phyloP scores from a whole-genome alignment of 2,113 vertebrate species.

The Tautogolabrus adspersus region DNA sequence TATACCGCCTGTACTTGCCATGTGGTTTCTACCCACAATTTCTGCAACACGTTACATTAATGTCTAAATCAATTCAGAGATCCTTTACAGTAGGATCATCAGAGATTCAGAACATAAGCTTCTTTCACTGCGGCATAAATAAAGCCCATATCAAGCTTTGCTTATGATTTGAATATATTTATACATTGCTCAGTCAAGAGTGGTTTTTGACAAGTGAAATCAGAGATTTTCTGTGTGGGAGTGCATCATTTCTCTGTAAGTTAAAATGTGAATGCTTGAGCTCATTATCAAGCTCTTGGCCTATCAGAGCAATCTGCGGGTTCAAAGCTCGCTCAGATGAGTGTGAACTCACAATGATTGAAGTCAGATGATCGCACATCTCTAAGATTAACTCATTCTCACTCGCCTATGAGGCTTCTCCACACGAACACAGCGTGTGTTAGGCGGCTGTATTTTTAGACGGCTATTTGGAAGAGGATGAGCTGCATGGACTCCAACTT shows the following conservation, averaged over 20 bases:
- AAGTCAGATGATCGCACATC: no score
- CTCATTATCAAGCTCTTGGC: constrained; percentile 44
- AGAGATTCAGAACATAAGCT: constrained; percentile 9
- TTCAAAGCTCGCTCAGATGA: neutral
- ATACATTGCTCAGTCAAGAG: constrained; percentile 11
- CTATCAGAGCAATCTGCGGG: neutral
- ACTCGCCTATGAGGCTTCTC: no score
- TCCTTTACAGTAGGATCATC: constrained; percentile 42
- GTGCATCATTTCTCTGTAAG: constrained; percentile 35
- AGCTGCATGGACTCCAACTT: constrained; percentile 1
- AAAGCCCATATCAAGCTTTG: neutral
- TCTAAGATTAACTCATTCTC: no score
- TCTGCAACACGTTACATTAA: constrained; percentile 38
- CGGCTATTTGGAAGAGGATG: constrained; percentile 26
- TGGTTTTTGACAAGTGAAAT: constrained; percentile 28
- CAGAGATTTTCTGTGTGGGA: constrained; percentile 12
- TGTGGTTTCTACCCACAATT: constrained; percentile 31
- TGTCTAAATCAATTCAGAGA: constrained; percentile 15
- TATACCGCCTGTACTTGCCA: constrained; percentile 41
- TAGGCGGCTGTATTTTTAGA: constrained; percentile 43
- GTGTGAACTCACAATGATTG: neutral
- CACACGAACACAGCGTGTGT: neutral
- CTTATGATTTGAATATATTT: constrained; percentile 2
- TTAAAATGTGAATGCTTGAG: constrained; percentile 20
- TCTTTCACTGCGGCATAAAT: neutral